phyloP scores from a whole-genome alignment of 2,888 invertebrate genomes.

The Cataglyphis livida region DNA sequence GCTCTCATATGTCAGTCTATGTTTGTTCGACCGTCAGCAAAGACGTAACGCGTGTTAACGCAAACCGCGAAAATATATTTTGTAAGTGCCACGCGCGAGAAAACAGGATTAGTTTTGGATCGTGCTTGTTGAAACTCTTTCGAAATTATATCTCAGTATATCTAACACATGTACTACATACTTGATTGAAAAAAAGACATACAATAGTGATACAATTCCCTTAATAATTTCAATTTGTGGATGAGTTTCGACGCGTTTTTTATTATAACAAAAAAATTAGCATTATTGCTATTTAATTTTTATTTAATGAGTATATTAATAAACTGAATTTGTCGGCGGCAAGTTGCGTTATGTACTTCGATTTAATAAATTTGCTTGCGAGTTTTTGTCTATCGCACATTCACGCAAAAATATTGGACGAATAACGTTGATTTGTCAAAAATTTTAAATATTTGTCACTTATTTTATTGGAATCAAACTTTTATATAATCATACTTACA shows the following conservation, averaged over 20 bases:
- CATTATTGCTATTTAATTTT: not conserved
- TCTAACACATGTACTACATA: not conserved
- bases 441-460: not conserved
- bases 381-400: not conserved
- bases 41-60: conserved; percentile 47
- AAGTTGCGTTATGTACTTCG: not conserved
- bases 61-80: conserved; percentile 31
- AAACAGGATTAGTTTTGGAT: conserved; percentile 29
- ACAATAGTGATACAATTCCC: conserved; percentile 12
- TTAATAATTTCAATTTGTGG: not conserved
- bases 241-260: not conserved
- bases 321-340: not conserved
- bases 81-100: not conserved
- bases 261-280: not conserved
- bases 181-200: not conserved
- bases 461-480: not conserved
- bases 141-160: not conserved
- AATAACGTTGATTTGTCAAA: not conserved
- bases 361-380: not conserved
- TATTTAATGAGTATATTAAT: not conserved
- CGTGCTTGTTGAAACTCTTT: conserved; percentile 1
- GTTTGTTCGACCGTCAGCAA: conserved; percentile 64
- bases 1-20: conserved; percentile 67
- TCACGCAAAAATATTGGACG: not conserved
- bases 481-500: not conserved